phyloP scores from a whole-genome alignment of 1,140 invertebrate genomes.

The Pogonomyrmex californicus region DNA sequence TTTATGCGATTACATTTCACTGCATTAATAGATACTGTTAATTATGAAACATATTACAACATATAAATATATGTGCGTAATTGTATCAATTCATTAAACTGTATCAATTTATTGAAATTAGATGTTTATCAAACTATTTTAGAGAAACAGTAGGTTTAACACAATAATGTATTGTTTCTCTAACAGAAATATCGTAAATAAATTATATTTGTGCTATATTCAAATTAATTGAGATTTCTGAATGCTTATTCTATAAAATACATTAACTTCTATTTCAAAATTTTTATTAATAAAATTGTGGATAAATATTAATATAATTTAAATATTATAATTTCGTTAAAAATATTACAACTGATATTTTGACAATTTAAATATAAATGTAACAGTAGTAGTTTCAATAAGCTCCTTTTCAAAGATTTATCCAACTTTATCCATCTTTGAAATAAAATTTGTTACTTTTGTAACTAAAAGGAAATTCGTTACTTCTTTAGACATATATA shows the following conservation, averaged over 20 bases:
- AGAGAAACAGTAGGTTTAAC: background rate
- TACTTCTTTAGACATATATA: background rate
- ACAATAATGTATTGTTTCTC: background rate
- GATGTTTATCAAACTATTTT: background rate
- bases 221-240: background rate
- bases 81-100: background rate
- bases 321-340: background rate
- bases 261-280: background rate
- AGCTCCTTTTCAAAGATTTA: too few species aligned
- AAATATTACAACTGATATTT: background rate
- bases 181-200: background rate
- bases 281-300: background rate
- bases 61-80: background rate
- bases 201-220: background rate
- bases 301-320: background rate
- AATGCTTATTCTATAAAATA: background rate
- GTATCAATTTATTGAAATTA: background rate
- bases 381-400: background rate
- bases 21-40: background rate
- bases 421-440: too few species aligned
- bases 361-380: background rate
- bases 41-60: background rate
- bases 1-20: constrained; percentile 3
- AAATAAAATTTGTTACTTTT: too few species aligned
- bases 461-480: background rate